Conservation (phyloP, 2,113 vertebrate genomes). For the Sapajus apella region DNA sequence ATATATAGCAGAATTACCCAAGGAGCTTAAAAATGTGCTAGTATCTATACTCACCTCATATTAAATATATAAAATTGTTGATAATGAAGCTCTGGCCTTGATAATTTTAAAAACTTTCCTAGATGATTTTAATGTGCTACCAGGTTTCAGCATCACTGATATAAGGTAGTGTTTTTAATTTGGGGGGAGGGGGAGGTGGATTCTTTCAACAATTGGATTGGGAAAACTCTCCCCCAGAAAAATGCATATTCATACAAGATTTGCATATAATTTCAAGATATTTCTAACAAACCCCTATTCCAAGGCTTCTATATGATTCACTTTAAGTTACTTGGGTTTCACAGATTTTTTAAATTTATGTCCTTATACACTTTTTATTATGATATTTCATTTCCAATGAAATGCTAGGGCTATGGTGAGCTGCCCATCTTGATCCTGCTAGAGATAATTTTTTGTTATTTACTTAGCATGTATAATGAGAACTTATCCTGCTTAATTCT, state of each 20-base stretch:
- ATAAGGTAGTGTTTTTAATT: not conserved
- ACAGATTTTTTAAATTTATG: not conserved
- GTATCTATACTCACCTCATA: not conserved
- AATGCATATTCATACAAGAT: not conserved
- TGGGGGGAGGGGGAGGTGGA: not conserved
- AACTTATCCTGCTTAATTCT: slow-evolving; percentile 51
- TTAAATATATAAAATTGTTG: not conserved
- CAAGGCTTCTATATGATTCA: not conserved
- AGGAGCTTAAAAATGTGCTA: not conserved
- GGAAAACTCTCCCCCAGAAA: not conserved
- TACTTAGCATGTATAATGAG: slow-evolving; percentile 46
- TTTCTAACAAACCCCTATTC: not conserved
- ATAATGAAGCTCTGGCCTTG: not conserved
- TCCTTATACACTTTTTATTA: not conserved
- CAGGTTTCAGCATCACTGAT: not conserved
- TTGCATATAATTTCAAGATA: slow-evolving; percentile 1
- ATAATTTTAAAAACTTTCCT: not conserved
- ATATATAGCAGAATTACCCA: not conserved
- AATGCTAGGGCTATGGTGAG: not conserved
- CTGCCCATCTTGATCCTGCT: not conserved
- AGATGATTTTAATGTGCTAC: not conserved
- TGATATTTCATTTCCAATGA: not conserved
- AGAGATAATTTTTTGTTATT: slow-evolving; percentile 12
- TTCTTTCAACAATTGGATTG: not conserved
- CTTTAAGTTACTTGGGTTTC: not conserved